phyloP scores from a whole-genome alignment of 1,140 invertebrate genomes.

The Lepidurus arcticus region DNA sequence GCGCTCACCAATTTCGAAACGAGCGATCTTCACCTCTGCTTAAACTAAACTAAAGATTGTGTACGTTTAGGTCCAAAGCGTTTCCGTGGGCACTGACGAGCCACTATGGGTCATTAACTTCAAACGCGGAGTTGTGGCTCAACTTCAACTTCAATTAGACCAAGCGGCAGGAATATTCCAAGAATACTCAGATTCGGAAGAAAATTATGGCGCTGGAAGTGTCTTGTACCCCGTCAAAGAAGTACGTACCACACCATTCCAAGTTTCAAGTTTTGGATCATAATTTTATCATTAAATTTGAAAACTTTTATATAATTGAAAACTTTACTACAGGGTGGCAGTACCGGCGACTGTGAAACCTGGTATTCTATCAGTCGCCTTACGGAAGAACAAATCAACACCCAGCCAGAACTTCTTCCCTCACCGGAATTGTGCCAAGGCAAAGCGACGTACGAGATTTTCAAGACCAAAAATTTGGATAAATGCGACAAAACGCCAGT shows the following conservation, averaged over 20 bases:
- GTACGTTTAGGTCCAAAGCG: constrained; percentile 27
- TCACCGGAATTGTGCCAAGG: constrained; percentile 37
- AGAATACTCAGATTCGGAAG: constrained; percentile 20
- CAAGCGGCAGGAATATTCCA: constrained; percentile 24
- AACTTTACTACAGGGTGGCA: constrained; percentile 28
- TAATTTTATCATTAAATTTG: not conserved
- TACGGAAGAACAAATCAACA: constrained; percentile 29
- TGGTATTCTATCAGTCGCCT: constrained; percentile 34
- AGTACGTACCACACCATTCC: not conserved
- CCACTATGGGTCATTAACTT: constrained; percentile 33
- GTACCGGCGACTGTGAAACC: constrained; percentile 34
- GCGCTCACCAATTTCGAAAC: not conserved
- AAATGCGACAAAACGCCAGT: constrained; percentile 38
- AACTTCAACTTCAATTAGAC: constrained; percentile 33
- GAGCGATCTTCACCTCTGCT: too few relatives aligned
- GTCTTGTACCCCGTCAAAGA: constrained; percentile 30
- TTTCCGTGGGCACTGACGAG: constrained; percentile 28
- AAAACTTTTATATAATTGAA: not conserved
- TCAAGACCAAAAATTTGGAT: constrained; percentile 40
- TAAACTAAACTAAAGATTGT: too few relatives aligned
- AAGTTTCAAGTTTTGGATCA: not conserved
- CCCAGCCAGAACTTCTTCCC: constrained; percentile 33
- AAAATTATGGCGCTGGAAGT: constrained; percentile 25
- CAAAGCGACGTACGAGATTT: constrained; percentile 39
- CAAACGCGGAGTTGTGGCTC: constrained; percentile 30